Evolutionary conservation across 2,797 vertebrate species (phyloP), one percentile per base, ranked within the genome.

Genomic region (Tapera naevia): DNA sequence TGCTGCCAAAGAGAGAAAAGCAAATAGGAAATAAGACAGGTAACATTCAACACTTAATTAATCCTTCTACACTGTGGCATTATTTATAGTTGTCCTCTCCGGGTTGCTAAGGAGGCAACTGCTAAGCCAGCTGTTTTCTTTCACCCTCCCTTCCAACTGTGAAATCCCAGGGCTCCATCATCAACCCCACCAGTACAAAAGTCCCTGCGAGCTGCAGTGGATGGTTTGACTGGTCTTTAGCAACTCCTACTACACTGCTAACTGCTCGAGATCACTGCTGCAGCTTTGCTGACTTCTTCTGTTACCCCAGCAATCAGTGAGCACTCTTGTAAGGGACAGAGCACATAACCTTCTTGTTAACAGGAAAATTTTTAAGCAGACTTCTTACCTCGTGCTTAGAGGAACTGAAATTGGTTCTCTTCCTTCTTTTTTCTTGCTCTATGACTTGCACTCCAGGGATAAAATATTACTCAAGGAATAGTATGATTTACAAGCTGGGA

Each of bases 201-300:
- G 32, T 3, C 24, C 22, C 48, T 13, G 33, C 15, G 21, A 32
- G n/a, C 65, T 46, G 43, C 71, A 57, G 64, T 1, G 3, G 17
- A 7, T 5, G 25, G 9, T 1, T 25, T 5, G 21, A 13, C 6
- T 15, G 45, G 32, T 57, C n/a, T 46, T 45, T 0, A 0, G n/a
- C 0, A 1, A 16, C 15, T 39, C 30, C 11, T 9, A 35, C 24
- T 74, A 9, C 25, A 2, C 2, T 3, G 5, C 51, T 53, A n/a
- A 43, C 53, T 71, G 66, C 79, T 64, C 1, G 0, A 64, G 32
- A 22, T 66, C 39, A 10, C 18, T 35, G 74, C 48, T 21, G 7
- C 23, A 28, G 43, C 57, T 80, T 16, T 67, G 69, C 27, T 3
- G 1, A 25, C 15, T 57, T 43, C 72, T 41, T 43, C 67, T 35